Evolutionary conservation across 2,113 vertebrate species (phyloP), one percentile per base, ranked within the genome.

Genomic region (Psilopogon haemacephalus): DNA sequence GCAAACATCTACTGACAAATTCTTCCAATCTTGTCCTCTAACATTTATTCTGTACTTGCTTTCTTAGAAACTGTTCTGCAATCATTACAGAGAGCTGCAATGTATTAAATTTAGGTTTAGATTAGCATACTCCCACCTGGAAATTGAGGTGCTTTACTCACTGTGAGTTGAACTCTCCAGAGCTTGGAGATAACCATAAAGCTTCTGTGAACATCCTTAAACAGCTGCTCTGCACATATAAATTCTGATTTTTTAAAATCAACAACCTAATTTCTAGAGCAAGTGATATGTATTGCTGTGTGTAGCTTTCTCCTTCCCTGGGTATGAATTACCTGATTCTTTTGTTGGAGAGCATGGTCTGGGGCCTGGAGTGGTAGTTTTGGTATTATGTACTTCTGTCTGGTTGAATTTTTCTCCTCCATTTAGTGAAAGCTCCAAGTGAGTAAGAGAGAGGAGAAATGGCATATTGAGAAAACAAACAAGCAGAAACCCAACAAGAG

Each of bases 61-160:
- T 4, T 60, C 37, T 74, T 67, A 77, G 37, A 70, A 88, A 38
- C 50, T 56, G 33, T 77, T 88, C 83, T 88, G 38, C 60, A 93
- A 81, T 81, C 42, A 32, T 72, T 86, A 12, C 5, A 74, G 79
- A 84, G 56, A 77, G 18, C 52, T 91, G 42, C 86, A 88, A 68
- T 16, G 21, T 83, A 77, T 91, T 90, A 84, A 86, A 94, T 71
- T 78, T 73, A 46, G 46, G n/a, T 73, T 93, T 87, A 63, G 63
- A 81, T 70, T 93, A 91, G 60, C 69, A 80, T 90, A 52, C 58
- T 95, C 60, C 90, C 72, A 95, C 88, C 76, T 93, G 83, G 69
- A 94, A 89, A 87, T 84, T 37, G 86, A 93, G 90, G 78, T 96
- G 89, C 81, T 94, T 96, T 93, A 56, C 81, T 92, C 92, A 84